Evolutionary conservation across 2,888 invertebrate genomes (phyloP).

Genomic region (Lobophora halterata): DNA sequence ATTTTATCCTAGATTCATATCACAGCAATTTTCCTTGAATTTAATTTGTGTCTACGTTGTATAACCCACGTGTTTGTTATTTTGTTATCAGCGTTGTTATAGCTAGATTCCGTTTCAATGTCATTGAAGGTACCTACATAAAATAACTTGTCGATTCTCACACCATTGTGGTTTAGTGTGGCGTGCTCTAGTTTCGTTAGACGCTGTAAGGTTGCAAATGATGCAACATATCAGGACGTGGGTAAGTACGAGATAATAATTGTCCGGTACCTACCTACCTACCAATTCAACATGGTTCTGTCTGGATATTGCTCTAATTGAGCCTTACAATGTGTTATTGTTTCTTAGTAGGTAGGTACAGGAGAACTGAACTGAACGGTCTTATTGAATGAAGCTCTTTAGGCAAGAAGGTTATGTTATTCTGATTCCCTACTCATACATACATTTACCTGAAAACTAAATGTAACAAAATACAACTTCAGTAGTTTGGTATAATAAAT

Average conservation of each 20-base stretch:
- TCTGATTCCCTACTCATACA: no score
- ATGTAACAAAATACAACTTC: no score
- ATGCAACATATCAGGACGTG: conserved; percentile 16
- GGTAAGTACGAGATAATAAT: conserved; percentile 9
- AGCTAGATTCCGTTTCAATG: conserved; percentile 3
- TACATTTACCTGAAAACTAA: no score
- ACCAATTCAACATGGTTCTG: conserved; percentile 5
- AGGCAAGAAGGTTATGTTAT: no score
- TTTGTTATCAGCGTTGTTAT: conserved; percentile 1
- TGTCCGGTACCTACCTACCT: conserved; percentile 5
- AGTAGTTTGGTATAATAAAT: no score
- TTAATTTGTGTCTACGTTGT: background rate
- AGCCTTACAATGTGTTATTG: conserved; percentile 13
- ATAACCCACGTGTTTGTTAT: background rate
- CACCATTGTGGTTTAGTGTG: conserved; percentile 3
- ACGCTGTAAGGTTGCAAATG: conserved; percentile 9
- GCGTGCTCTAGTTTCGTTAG: conserved; percentile 10
- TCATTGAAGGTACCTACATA: background rate
- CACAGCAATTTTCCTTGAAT: conserved; percentile 23
- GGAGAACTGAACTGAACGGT: conserved; percentile 2
- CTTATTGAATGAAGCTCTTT: no score
- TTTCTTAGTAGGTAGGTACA: conserved; percentile 3
- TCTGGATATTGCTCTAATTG: conserved; percentile 17
- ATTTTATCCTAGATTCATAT: conserved; percentile 16
- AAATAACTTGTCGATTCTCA: background rate